These are phyloP conservation scores for Brienomyrus longianalis DNA, from an alignment of 2,113 vertebrate genomes.

Conservation along the genomic window DNA sequence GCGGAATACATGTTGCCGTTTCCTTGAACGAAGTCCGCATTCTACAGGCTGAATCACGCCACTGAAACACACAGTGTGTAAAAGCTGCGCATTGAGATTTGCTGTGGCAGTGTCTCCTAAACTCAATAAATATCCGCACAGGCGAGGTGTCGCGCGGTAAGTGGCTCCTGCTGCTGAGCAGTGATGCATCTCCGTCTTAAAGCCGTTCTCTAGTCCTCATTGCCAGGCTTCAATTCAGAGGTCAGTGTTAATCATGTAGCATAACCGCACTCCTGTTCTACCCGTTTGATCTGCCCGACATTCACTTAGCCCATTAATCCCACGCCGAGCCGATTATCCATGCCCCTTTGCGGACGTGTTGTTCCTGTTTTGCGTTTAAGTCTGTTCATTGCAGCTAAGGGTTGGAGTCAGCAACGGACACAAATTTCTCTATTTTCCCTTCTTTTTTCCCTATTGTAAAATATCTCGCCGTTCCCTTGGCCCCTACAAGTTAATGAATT, in stretches of 20 bases:
- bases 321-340: not conserved
- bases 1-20: not conserved
- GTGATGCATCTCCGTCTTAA: not conserved
- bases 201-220: not conserved
- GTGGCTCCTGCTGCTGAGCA: not conserved
- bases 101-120: not conserved
- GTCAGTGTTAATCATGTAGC: not conserved
- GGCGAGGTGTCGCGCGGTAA: not conserved
- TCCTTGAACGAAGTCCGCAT: not conserved
- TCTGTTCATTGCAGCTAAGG: conserved; percentile 16
- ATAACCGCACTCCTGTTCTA: not conserved
- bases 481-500: conserved; percentile 37
- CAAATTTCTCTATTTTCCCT: not conserved
- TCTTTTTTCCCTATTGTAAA: not conserved
- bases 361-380: not conserved
- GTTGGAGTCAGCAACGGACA: not conserved
- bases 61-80: not conserved
- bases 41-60: not conserved
- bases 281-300: not conserved
- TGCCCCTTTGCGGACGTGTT: not conserved
- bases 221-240: not conserved
- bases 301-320: not conserved
- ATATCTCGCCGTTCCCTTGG: not conserved
- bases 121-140: not conserved
- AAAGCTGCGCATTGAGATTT: not conserved